Conservation (phyloP, 2,797 vertebrate species). For the Eulemur mongoz region DNA sequence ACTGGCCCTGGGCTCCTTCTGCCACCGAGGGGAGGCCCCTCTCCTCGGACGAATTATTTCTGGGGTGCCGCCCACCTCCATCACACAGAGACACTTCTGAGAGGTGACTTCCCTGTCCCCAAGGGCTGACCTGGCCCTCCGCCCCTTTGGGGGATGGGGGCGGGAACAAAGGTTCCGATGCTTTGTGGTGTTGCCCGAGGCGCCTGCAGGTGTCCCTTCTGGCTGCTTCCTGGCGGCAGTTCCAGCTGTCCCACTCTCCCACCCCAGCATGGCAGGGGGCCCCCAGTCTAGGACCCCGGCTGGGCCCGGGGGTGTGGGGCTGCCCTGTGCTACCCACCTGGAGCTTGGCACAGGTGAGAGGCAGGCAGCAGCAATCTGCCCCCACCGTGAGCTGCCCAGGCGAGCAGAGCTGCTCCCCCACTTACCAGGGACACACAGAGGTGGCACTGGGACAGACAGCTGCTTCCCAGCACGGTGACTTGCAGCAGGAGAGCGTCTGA, state of each 20-base stretch:
- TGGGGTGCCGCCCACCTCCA: not conserved
- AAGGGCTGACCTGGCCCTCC: not conserved
- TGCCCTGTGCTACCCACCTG: not conserved
- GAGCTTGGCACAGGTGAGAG: not conserved
- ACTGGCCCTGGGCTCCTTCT: not conserved
- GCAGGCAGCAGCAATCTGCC: not conserved
- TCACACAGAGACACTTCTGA: not conserved
- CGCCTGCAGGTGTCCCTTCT: not conserved
- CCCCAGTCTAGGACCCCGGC: not conserved
- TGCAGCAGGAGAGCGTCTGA: not conserved
- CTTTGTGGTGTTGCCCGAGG: not conserved
- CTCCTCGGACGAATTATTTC: not conserved
- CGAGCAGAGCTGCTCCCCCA: not conserved
- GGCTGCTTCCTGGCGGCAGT: not conserved
- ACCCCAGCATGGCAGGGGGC: not conserved
- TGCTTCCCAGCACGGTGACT: not conserved
- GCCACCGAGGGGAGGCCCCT: not conserved
- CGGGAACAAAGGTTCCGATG: not conserved
- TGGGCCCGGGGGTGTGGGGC: not conserved
- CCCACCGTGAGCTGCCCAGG: rapidly evolving
- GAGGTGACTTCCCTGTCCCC: not conserved
- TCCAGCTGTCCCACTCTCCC: not conserved
- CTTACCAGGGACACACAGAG: rapidly evolving
- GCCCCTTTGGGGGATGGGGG: not conserved
- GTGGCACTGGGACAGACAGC: not conserved